These are phyloP conservation scores for Melinaea menophilus DNA, from an alignment of 2,888 invertebrate genomes.

Conservation along the genomic window DNA sequence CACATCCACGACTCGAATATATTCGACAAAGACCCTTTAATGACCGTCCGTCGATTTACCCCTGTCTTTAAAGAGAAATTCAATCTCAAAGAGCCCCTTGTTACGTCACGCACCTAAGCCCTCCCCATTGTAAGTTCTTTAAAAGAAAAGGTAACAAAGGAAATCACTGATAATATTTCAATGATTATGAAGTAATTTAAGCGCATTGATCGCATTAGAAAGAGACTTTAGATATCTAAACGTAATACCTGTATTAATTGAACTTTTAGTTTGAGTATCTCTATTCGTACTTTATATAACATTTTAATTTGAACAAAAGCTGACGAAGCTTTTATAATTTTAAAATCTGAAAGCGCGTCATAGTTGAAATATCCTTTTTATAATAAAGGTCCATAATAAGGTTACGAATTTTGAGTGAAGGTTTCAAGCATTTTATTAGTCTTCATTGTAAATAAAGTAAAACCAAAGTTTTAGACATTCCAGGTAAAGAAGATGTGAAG, in stretches of 20 bases:
- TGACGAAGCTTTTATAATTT: conserved; percentile 1
- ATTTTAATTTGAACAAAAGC: background rate
- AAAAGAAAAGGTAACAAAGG: background rate
- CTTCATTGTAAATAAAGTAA: background rate
- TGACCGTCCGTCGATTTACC: background rate
- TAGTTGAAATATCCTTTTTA: background rate
- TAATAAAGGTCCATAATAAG: conserved; percentile 3
- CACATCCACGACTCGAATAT: background rate
- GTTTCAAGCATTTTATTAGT: conserved; percentile 3
- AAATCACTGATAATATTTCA: background rate
- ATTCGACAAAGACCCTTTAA: background rate
- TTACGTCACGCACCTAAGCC: conserved; percentile 2
- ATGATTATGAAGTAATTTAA: no score
- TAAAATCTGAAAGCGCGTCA: background rate
- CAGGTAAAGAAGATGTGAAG: background rate
- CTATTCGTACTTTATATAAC: background rate
- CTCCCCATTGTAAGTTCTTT: background rate
- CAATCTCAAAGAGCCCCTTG: conserved; percentile 1
- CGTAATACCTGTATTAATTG: no score
- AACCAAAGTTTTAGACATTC: conserved; percentile 4
- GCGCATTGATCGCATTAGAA: no score
- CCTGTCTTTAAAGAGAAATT: conserved; percentile 5
- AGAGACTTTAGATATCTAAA: no score
- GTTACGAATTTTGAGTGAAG: conserved; percentile 1
- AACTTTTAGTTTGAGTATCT: no score